Evolutionary conservation across 2,888 invertebrate species (phyloP), one percentile per base, ranked within the genome.

Genomic region (Eupithecia subumbrata): DNA sequence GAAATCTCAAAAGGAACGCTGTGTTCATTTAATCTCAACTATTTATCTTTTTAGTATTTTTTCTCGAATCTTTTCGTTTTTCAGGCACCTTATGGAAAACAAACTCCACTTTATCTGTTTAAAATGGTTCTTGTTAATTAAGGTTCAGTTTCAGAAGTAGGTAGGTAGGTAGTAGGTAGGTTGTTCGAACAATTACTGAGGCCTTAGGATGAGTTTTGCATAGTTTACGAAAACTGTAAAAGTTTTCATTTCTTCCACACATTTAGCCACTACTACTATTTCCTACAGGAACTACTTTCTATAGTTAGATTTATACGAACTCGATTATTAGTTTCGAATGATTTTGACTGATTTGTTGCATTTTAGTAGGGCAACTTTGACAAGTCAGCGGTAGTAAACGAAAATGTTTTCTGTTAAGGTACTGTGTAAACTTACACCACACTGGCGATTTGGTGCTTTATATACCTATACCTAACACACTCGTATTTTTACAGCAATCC

Each of bases 1-100:
- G 18, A 74, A 80, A 80, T 75, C 73, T 77, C 56, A 70, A 69
- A 72, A 72, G 77, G 73, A 64, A 75, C 37, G 37, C 14, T 25
- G 71, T 69, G 68, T 69, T 69, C 66, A 45, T 68, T 68, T 76
- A 70, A 76, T 78, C 78, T 76, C n/a, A 63, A 71, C 71, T 72
- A 76, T 78, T 76, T 76, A 74, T 70, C 76, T 78, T 73, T 40
- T 66, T 25, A 69, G 45, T 18, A 43, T 75, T 67, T 70, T 56
- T 71, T 56, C 34, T 14, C 14, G 14, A 43, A 68, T 4, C 68
- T 22, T 67, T 40, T 8, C 22, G 22, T 14, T 68, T 67, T 40
- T 22, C 30, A 34, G 34, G 34, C 8, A 34, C 18, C 3, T 64
- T 22, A 18, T 34, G 22, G 22, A 71, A 45, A 45, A 71, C 30